phyloP scores from a whole-genome alignment of 2,113 vertebrate species.

The Oryctolagus cuniculus region DNA sequence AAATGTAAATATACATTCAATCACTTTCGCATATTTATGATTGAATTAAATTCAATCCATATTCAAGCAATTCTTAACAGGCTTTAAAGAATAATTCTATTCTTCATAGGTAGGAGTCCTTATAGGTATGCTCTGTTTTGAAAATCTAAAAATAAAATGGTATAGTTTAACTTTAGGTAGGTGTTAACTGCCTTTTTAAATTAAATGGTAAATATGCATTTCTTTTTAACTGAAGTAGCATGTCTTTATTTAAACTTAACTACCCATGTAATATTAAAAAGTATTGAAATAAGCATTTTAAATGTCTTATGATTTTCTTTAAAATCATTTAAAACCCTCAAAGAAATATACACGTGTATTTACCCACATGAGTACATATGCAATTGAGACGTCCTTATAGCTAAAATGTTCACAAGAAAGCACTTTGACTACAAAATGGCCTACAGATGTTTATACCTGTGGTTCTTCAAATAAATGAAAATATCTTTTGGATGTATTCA shows the following conservation, averaged over 20 bases:
- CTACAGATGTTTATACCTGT: not conserved
- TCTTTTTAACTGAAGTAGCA: conserved; percentile 48
- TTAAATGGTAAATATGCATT: conserved; percentile 53
- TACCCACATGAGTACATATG: no score
- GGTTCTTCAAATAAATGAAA: not conserved
- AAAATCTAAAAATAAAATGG: conserved; percentile 70
- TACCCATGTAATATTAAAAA: not conserved
- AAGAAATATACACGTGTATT: not conserved
- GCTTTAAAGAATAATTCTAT: conserved; percentile 20
- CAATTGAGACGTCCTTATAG: not conserved
- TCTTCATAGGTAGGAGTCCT: conserved; percentile 28
- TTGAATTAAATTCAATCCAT: conserved; percentile 35
- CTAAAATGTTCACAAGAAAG: not conserved
- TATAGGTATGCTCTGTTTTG: conserved; percentile 25
- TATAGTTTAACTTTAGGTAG: conserved; percentile 55
- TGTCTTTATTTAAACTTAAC: conserved; percentile 38
- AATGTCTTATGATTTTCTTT: not conserved
- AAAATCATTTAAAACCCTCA: not conserved
- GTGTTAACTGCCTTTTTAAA: conserved; percentile 61
- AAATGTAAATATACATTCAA: not conserved
- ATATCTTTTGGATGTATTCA: not conserved
- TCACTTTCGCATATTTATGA: conserved; percentile 27
- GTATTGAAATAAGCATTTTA: not conserved
- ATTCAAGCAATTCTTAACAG: conserved; percentile 50
- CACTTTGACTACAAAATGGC: not conserved